phyloP scores from a whole-genome alignment of 64 coral and sea anemone genomes.

The Platygyra sinensis region DNA sequence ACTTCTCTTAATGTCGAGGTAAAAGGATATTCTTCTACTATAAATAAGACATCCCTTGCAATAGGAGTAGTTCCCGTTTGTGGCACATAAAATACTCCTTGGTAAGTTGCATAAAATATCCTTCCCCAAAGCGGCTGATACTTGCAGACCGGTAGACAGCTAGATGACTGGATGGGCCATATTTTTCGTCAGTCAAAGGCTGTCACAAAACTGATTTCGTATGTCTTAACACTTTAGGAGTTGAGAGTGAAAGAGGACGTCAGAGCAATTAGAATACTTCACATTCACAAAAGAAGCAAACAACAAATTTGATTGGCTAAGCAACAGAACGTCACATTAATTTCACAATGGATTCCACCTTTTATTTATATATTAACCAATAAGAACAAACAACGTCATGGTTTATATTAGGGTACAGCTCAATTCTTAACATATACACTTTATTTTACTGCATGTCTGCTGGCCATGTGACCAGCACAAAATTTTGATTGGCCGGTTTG shows the following conservation, averaged over 20 bases:
- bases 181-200: not conserved
- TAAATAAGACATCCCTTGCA: not conserved
- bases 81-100: not conserved
- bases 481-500: too few species aligned
- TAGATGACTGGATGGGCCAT: not conserved
- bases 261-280: too few species aligned
- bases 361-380: too few species aligned
- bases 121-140: slow-evolving; percentile 2
- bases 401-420: too few species aligned
- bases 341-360: too few species aligned
- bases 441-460: too few species aligned
- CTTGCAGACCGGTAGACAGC: not conserved
- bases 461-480: too few species aligned
- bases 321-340: too few species aligned
- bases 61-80: slow-evolving; percentile 1
- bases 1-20: not conserved
- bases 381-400: too few species aligned
- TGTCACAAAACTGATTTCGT: not conserved
- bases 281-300: too few species aligned
- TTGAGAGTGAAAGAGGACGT: slow-evolving; percentile 13
- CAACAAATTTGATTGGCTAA: too few species aligned
- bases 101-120: not conserved
- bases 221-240: not conserved
- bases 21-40: not conserved
- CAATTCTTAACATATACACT: too few species aligned